Base-by-base conservation (phyloP, 2,797 vertebrate species). In the Eurystomus glaucurus region DNA sequence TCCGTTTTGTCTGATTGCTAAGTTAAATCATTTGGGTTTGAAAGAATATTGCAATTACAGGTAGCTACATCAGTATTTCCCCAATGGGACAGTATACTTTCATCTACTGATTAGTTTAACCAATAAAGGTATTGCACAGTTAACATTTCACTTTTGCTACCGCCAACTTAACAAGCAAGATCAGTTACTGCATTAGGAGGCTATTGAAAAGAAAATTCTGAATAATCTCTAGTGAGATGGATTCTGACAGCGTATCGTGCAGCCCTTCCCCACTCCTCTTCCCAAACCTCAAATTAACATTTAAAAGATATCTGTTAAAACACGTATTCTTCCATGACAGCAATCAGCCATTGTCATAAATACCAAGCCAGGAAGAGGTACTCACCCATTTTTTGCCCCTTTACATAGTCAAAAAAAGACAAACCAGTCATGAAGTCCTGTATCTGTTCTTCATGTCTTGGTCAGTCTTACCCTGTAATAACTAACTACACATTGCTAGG, bases 21-120 rank as follows among this genome's bases (percentile, higher is more conserved):
- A 95, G 94, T 86, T 83, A 93, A 97, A 93, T 85, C 87, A 89
- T 15, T 64, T 58, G 39, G 19, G 18, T 10, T 85, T 75, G 68
- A 87, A 22, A 83, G 50, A 81, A 45, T 77, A 96, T 80, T 91
- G 51, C 39, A 58, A 66, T 87, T 91, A 88, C 0, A 0, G 26
- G 46, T 62, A 87, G 72, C 57, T 69, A 85, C 41, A 66, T 28
- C 35, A 86, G 39, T 78, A 85, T 85, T 87, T 91, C 66, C 76
- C 70, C 68, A 80, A 92, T n/a, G 51, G 51, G n/a, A 64, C 69
- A 79, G 50, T 51, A 81, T 77, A 68, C 31, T 87, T 88, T 87
- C 37, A 58, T 46, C 61, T 75, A 52, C 58, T 78, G 45, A 71
- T 91, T 66, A 87, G n/a, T 77, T 77, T 86, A 91, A 64, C 17